phyloP scores from a whole-genome alignment of 2,113 vertebrate genomes.

The Cardinalis cardinalis region DNA sequence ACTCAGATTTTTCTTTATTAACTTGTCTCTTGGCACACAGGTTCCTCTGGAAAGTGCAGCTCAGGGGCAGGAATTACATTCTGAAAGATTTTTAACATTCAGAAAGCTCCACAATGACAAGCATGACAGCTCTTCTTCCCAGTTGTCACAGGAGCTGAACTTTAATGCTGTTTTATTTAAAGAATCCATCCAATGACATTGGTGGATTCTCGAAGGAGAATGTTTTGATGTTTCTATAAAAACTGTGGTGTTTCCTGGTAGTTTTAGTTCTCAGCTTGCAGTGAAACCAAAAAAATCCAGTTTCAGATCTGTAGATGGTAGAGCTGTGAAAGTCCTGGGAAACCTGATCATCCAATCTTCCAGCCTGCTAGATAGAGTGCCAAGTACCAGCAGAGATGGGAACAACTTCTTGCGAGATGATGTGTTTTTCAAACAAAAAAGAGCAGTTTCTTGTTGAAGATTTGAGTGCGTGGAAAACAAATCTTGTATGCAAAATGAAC shows the following conservation, averaged over 20 bases:
- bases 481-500: neutral
- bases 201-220: neutral
- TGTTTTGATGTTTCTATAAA: neutral
- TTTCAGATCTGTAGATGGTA: neutral
- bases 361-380: neutral
- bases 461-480: neutral
- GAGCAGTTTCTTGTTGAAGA: neutral
- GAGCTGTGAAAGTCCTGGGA: neutral
- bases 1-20: neutral
- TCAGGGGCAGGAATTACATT: neutral
- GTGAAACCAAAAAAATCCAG: neutral
- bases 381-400: neutral
- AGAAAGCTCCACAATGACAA: neutral
- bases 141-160: neutral
- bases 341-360: neutral
- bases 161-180: neutral
- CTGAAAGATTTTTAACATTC: neutral
- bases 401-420: neutral
- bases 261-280: neutral
- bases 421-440: neutral
- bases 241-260: neutral
- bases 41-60: neutral
- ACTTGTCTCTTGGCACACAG: neutral
- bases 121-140: neutral
- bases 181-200: neutral